A percentile compares a stretch with the other conserved stretches of the same genome.
Evolutionary conservation across 2,113 vertebrate genomes (phyloP).

Genomic region (Grammomys surdaster): DNA sequence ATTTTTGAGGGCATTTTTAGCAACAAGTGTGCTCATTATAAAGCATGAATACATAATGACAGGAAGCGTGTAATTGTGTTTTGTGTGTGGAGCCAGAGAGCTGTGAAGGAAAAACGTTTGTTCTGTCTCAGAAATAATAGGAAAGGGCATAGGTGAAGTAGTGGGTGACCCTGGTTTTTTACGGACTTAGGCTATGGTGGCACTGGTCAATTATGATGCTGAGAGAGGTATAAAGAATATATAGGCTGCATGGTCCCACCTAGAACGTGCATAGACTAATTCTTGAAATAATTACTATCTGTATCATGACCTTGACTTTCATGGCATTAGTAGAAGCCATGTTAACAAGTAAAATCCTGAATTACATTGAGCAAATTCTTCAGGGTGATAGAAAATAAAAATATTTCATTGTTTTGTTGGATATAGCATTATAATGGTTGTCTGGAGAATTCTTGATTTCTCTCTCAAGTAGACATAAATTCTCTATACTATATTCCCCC

Average conservation of each 20-base stretch:
- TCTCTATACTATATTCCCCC: neutral
- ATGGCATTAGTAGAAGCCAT: constrained; percentile 19
- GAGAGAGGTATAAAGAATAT: neutral
- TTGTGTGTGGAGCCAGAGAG: neutral
- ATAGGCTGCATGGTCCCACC: neutral
- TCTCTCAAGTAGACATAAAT: constrained; percentile 26
- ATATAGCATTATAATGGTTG: constrained; percentile 18
- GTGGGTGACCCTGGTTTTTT: neutral
- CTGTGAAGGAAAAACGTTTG: neutral
- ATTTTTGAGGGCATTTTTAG: constrained; percentile 55
- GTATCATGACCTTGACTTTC: constrained; percentile 21
- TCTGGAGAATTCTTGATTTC: constrained; percentile 26
- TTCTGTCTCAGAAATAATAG: constrained; percentile 7
- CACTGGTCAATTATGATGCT: neutral
- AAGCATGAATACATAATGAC: neutral
- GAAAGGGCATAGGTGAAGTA: neutral
- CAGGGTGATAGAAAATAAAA: constrained; percentile 38
- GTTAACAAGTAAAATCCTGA: constrained; percentile 21
- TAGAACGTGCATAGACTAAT: neutral
- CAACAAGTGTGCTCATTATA: constrained; percentile 41
- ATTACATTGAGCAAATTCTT: constrained; percentile 38
- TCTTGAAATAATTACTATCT: neutral
- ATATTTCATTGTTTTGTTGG: constrained; percentile 58
- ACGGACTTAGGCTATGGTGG: neutral
- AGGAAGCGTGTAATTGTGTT: neutral